Base-by-base conservation (phyloP, 53 echinoderm and acorn worm genomes). In the Temnopleurus reevesii region DNA sequence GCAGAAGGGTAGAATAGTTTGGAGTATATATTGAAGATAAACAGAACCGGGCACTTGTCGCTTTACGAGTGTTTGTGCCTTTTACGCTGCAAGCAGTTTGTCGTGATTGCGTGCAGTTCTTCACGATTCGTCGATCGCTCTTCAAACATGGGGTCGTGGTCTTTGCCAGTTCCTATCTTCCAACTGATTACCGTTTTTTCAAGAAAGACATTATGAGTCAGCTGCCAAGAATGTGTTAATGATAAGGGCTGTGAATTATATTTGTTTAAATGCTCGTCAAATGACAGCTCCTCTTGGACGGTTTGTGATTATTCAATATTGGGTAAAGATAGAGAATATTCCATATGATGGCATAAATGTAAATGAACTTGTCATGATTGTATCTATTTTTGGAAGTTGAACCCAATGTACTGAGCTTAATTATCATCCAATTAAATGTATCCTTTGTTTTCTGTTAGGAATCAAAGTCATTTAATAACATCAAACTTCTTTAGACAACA, bases 101-200 rank as follows among this genome's bases (percentile, higher is more conserved):
- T 41, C 46, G 51, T 27, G 29, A 47, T 79, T 79, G 79, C 79
- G 79, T 79, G 79, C 79, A 79, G 79, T 5, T 28, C 19, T 79
- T 79, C 79, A 79, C 49, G 79, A 47, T 49, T 49, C 8, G 2
- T 30, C 46, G 13, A 12, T 27, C 12, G 46, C 47, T 47, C 49
- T 79, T 79, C 46, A 79, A 79, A 79, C 49, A 49, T 29, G 4
- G 29, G 79, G 49, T 27, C 79, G 15, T 5, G 51, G 29, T 79
- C 71, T 71, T 79, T 79, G 49, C 19, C 49, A 28, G 79, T 4
- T 79, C 51, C 79, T 46, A 47, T 46, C 79, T 49, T 5, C 17
- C 49, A n/a, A 6, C 51, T 79, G 46, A 79, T 79, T 49, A 79
- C 27, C 65, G 12, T 49, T 49, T 19, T 71, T n/a, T 71, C 21